Evolutionary conservation across 1,140 invertebrate species (phyloP), one percentile per base, ranked within the genome.

Genomic region (Littorina saxatilis): DNA sequence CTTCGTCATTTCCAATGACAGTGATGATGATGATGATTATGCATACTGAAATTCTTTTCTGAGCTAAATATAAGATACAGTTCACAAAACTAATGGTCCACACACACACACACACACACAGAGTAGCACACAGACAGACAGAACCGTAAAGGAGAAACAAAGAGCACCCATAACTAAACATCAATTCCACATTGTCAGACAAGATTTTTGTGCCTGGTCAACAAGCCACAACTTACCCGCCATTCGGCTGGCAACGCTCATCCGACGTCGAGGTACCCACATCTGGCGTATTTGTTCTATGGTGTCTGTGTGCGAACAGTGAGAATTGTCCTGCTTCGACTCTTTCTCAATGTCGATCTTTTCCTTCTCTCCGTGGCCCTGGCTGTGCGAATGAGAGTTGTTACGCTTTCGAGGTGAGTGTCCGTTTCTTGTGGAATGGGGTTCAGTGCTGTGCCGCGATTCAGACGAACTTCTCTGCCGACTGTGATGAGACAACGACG

Each of bases 231-330:
- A 40, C 40, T 17, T 40, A 66, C 76, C 55, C 27, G 29, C 27
- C 29, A 52, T 29, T 29, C 29, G 35, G 55, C 29, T 32, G 27
- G 76, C 76, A 29, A 63, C 52, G 35, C 58, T 78, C 5, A 63
- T 37, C n/a, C 76, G 55, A 27, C 55, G 37, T 43, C 58, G 63
- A 27, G 17, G 35, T 27, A 23, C 76, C 76, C 76, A 63, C 29
- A 66, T 78, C 17, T 29, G 76, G 9, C 35, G 76, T 35, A 78
- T 63, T 11, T 66, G 37, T 1, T 73, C 76, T 39, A 78, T 37
- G 15, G 23, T 78, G 76, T 66, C 76, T 55, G 15, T 76, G 29
- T 61, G 47, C 17, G 76, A 63, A n/a, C 35, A 66, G 23, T 66
- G 58, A 13, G 55, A n/a, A 63, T 40, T 66, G 55, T 66, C 76